These are phyloP conservation scores for Mesitornis unicolor DNA, from an alignment of 2,113 vertebrate species.

Conservation along the genomic window DNA sequence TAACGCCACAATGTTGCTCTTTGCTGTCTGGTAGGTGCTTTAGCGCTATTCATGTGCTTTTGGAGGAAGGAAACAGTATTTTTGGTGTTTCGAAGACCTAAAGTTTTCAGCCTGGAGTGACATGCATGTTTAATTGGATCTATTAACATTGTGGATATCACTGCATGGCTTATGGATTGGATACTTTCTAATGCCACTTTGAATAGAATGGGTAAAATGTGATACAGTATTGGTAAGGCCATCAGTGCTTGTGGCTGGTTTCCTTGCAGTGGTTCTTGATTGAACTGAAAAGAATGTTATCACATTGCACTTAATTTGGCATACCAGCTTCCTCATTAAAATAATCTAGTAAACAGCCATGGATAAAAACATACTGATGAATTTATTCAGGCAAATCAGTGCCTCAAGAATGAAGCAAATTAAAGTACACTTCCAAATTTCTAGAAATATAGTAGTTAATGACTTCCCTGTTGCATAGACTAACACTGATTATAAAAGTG, in stretches of 20 bases:
- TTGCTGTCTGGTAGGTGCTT: neutral
- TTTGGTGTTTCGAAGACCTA: neutral
- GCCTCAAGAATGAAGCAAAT: neutral
- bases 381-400: neutral
- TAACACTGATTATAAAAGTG: neutral
- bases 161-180: neutral
- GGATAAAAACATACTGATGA: neutral
- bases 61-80: neutral
- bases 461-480: neutral
- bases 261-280: neutral
- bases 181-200: neutral
- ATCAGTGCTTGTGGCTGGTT: accelerated
- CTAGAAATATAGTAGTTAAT: neutral
- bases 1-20: neutral
- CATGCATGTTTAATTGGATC: neutral
- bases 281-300: neutral
- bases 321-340: neutral
- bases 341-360: neutral
- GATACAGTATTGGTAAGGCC: neutral
- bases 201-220: neutral
- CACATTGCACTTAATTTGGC: neutral
- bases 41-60: neutral
- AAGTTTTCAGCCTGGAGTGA: neutral
- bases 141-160: neutral
- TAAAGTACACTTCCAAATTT: neutral